phyloP scores from a whole-genome alignment of 2,113 vertebrate genomes.

The Oreochromis niloticus region DNA sequence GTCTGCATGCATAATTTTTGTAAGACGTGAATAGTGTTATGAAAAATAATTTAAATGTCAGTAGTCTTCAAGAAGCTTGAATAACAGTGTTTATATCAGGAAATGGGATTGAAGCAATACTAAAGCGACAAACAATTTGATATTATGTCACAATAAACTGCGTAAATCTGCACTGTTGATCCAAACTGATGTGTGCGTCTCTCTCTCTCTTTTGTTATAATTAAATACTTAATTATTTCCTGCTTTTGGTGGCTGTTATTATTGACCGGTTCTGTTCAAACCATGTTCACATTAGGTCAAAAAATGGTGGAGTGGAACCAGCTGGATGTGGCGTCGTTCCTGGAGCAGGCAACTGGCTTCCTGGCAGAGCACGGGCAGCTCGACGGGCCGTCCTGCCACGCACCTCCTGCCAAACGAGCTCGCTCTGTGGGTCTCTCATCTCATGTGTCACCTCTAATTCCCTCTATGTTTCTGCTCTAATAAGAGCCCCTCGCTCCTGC shows the following conservation, averaged over 20 bases:
- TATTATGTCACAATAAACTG: not conserved
- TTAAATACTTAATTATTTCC: not conserved
- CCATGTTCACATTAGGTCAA: slow-evolving; percentile 75
- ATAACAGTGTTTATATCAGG: not conserved
- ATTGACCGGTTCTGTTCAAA: not conserved
- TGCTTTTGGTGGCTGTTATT: not conserved
- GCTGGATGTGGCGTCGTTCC: slow-evolving; percentile 92
- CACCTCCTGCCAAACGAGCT: slow-evolving; percentile 87
- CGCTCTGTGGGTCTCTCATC: slow-evolving; percentile 84
- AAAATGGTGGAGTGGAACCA: slow-evolving; percentile 99
- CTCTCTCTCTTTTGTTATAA: not conserved
- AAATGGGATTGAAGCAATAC: not conserved
- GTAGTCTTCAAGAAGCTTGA: not conserved
- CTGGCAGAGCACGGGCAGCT: slow-evolving; percentile 94
- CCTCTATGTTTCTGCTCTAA: not conserved
- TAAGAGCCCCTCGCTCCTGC: not conserved
- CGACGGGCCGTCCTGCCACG: slow-evolving; percentile 88
- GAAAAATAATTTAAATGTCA: not conserved
- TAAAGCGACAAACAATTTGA: not conserved
- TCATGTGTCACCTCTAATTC: not conserved
- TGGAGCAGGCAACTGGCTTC: slow-evolving; percentile 95
- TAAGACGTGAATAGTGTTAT: not conserved
- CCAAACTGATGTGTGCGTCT: not conserved
- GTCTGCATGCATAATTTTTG: not conserved
- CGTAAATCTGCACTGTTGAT: not conserved